Percentiles rank a stretch among this genome's conserved stretches.
phyloP scores from a whole-genome alignment of 2,888 invertebrate species.

The Ormyrus labotus region DNA sequence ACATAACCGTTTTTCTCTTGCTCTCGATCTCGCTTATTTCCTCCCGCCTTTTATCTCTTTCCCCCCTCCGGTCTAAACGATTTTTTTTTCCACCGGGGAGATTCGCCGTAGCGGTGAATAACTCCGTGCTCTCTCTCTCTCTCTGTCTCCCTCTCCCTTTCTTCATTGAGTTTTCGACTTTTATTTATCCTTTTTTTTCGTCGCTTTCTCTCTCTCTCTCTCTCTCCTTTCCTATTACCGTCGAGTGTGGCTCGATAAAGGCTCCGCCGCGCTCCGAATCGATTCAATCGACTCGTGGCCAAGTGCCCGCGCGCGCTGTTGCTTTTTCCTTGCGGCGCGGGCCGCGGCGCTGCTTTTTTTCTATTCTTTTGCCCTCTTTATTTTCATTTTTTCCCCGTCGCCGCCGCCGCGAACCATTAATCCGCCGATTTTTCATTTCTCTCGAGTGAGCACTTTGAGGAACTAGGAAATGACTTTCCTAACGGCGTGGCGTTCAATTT shows the following conservation, averaged over 20 bases:
- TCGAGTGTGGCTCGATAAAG: conserved; percentile 51
- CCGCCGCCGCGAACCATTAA: conserved; percentile 26
- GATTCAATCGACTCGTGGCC: conserved; percentile 42
- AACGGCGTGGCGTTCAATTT: conserved; percentile 24
- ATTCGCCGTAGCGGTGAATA: conserved; percentile 62
- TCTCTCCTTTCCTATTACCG: conserved; percentile 45
- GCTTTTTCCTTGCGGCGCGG: background rate
- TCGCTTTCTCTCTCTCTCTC: conserved; percentile 14
- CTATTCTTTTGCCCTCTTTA: conserved; percentile 1
- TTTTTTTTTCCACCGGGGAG: conserved; percentile 64
- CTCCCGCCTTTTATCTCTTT: conserved; percentile 45
- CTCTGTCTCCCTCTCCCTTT: conserved; percentile 12
- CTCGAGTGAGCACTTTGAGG: conserved; percentile 25
- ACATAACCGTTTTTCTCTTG: conserved; percentile 50
- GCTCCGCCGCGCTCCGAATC: conserved; percentile 35
- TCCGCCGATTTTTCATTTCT: conserved; percentile 52
- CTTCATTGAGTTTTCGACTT: conserved; percentile 58
- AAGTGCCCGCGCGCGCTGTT: conserved; percentile 14
- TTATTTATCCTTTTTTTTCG: conserved; percentile 58
- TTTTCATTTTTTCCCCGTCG: conserved; percentile 15
- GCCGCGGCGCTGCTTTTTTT: background rate
- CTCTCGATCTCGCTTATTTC: conserved; percentile 50
- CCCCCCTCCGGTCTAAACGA: conserved; percentile 62
- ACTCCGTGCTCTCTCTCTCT: conserved; percentile 45
- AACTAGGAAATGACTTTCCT: conserved; percentile 49